Conservation (phyloP, 2,113 vertebrate genomes). For the Tursiops truncatus region DNA sequence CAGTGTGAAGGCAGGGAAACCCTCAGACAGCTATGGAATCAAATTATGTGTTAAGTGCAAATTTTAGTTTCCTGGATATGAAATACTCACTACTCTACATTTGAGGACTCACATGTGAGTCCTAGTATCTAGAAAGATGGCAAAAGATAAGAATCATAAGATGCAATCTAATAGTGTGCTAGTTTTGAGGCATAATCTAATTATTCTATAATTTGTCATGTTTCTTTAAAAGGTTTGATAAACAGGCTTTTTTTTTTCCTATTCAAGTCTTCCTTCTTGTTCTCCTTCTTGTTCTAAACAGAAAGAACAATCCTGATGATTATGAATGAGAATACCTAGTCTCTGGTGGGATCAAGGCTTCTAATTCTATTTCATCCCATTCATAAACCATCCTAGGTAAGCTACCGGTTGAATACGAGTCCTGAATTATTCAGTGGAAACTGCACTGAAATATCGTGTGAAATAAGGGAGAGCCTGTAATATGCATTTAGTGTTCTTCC, state of each 20-base stretch:
- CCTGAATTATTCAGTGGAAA: conserved; percentile 73
- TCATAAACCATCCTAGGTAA: conserved; percentile 72
- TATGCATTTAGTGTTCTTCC: conserved; percentile 73
- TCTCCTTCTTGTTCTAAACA: conserved; percentile 61
- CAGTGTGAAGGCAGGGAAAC: not conserved
- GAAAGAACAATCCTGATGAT: conserved; percentile 66
- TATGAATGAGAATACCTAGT: conserved; percentile 66
- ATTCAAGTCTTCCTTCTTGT: not conserved
- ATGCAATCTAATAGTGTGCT: not conserved
- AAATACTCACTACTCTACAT: not conserved
- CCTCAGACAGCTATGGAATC: not conserved
- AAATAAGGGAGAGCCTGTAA: conserved; percentile 62
- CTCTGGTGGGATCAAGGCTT: conserved; percentile 66
- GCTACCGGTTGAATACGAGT: conserved; percentile 52
- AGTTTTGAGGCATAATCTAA: not conserved
- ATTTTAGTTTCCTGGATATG: not conserved
- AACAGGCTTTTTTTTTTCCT: not conserved
- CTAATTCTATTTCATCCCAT: conserved; percentile 80
- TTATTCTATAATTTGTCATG: not conserved
- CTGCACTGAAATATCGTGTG: conserved; percentile 49
- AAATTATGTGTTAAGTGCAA: not conserved
- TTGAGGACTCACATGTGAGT: not conserved
- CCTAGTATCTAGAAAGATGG: not conserved
- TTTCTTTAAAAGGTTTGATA: conserved; percentile 7
- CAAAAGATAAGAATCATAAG: not conserved